phyloP scores from a whole-genome alignment of 2,113 vertebrate species.

The human (Homo sapiens) region DNA sequence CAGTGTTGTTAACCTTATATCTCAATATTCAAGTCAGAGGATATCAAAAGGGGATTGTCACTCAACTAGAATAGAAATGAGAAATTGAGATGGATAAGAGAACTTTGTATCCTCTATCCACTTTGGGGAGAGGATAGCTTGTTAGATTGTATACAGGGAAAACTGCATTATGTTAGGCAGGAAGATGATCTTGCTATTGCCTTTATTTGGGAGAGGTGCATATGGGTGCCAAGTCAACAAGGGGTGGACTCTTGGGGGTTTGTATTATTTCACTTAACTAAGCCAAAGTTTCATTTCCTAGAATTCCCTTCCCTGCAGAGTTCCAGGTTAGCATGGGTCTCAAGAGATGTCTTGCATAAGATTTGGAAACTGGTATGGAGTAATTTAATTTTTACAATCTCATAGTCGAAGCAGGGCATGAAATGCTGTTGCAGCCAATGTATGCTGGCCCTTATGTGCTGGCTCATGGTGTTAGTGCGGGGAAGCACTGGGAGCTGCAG shows the following conservation, averaged over 20 bases:
- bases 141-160: neutral
- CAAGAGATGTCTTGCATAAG: neutral
- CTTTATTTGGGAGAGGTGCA: neutral
- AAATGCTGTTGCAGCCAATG: rapidly evolving
- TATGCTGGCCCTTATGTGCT: neutral
- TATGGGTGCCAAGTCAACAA: too few species aligned
- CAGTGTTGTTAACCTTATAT: neutral
- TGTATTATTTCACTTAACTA: neutral
- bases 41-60: neutral
- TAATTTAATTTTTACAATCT: neutral
- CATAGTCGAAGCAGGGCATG: neutral
- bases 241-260: neutral
- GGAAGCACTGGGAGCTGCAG: neutral
- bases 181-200: neutral
- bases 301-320: neutral
- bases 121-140: neutral
- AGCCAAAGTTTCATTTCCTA: neutral
- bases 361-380: neutral
- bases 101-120: neutral
- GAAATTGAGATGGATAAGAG: neutral
- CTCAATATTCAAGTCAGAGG: neutral
- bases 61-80: neutral
- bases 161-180: neutral
- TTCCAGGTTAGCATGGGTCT: neutral
- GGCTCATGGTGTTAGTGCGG: rapidly evolving